phyloP scores from a whole-genome alignment of 1,140 invertebrate species.

The Macrotrachela quadricornifera region DNA sequence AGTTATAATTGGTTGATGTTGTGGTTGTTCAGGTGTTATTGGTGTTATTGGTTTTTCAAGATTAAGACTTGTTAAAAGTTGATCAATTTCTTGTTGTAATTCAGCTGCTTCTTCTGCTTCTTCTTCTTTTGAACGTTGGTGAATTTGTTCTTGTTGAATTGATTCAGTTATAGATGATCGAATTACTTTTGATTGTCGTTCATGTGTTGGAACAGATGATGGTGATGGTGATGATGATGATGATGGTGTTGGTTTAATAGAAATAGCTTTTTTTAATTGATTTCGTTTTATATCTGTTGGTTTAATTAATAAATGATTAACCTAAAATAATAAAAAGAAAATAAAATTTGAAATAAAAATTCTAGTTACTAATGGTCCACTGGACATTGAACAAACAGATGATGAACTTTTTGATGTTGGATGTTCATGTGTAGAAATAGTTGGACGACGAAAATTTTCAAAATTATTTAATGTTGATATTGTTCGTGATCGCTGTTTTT shows the following conservation, averaged over 20 bases:
- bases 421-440: too few species aligned
- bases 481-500: not conserved
- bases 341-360: too few species aligned
- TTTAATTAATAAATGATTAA: constrained; percentile 8
- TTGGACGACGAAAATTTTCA: not conserved
- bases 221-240: not conserved
- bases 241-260: not conserved
- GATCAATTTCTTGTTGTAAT: not conserved
- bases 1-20: not conserved
- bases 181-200: not conserved
- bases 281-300: not conserved
- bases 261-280: not conserved
- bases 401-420: not conserved
- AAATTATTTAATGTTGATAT: not conserved
- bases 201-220: not conserved
- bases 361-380: too few species aligned
- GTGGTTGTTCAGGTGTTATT: not conserved
- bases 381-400: not conserved
- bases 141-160: not conserved
- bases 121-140: not conserved
- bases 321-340: too few species aligned
- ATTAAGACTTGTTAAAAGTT: too few species aligned
- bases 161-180: not conserved
- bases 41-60: too few species aligned
- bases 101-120: not conserved